Percentiles rank a stretch among this genome's conserved stretches.
Evolutionary conservation across 1,140 invertebrate genomes (phyloP).

Genomic region (Cherax destructor): DNA sequence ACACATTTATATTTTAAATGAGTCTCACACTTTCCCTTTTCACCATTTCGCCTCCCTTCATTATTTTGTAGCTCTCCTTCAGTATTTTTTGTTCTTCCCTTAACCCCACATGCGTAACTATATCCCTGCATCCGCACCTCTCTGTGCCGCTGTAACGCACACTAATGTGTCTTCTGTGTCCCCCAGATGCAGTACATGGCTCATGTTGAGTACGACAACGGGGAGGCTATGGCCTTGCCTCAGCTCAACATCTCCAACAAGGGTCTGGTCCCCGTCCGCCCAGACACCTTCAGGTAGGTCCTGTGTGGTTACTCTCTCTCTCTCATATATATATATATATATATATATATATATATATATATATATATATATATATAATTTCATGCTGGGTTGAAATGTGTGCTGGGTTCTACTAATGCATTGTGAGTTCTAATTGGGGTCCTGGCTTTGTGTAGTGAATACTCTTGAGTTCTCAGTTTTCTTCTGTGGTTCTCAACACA

Average conservation of each 20-base stretch:
- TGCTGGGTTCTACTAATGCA: too few relatives aligned
- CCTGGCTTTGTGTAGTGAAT: too few relatives aligned
- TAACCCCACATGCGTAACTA: neutral
- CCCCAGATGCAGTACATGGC: slow-evolving; percentile 85
- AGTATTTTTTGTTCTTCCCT: neutral
- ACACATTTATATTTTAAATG: too few relatives aligned
- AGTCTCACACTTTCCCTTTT: too few relatives aligned
- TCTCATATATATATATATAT: too few relatives aligned
- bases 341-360: too few relatives aligned
- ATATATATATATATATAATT: too few relatives aligned
- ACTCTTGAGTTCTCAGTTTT: too few relatives aligned
- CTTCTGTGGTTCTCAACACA: too few relatives aligned
- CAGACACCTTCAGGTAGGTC: slow-evolving; percentile 83
- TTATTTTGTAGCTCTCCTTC: neutral
- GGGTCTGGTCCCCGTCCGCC: slow-evolving; percentile 84
- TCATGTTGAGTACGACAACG: slow-evolving; percentile 83
- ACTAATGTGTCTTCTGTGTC: neutral
- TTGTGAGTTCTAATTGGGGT: too few relatives aligned
- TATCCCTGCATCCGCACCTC: neutral
- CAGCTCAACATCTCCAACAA: slow-evolving; percentile 87
- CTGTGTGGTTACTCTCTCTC: neutral
- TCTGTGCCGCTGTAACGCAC: neutral
- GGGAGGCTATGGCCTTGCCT: slow-evolving; percentile 83
- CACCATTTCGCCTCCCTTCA: too few relatives aligned
- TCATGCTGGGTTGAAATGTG: too few relatives aligned